phyloP scores from a whole-genome alignment of 2,888 invertebrate species.

The Melieria crassipennis region DNA sequence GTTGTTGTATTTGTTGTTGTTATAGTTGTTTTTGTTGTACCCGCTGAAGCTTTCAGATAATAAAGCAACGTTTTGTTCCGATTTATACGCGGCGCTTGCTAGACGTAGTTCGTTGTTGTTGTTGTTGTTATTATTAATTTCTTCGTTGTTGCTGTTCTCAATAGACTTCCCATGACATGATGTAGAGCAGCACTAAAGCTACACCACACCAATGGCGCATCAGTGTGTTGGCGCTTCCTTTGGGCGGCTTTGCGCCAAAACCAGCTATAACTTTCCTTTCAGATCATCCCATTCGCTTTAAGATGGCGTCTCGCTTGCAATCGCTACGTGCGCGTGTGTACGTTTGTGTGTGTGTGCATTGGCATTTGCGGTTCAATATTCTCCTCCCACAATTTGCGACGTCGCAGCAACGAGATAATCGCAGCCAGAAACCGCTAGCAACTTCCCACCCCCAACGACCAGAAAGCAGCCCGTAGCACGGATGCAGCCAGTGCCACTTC shows the following conservation, averaged over 20 bases:
- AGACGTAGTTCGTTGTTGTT: background rate
- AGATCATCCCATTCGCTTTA: conserved; percentile 36
- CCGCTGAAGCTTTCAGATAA: background rate
- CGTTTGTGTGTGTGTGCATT: conserved; percentile 25
- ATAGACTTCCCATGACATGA: conserved; percentile 1
- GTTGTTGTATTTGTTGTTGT: conserved; percentile 17
- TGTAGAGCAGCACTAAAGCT: background rate
- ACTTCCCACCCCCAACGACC: no score
- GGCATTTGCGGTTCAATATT: conserved; percentile 38
- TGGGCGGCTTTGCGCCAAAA: background rate
- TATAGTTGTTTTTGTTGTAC: conserved; percentile 15
- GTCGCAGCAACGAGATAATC: conserved; percentile 33
- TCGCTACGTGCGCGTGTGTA: background rate
- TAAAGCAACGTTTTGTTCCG: background rate
- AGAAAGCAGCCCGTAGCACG: conserved; percentile 38
- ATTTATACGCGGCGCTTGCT: background rate
- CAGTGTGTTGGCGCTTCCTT: background rate
- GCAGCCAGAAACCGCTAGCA: conserved; percentile 28
- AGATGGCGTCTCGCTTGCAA: conserved; percentile 27
- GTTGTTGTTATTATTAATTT: conserved; percentile 1
- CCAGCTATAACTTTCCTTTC: conserved; percentile 3
- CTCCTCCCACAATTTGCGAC: conserved; percentile 44
- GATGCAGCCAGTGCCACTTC: conserved; percentile 37
- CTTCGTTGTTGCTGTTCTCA: background rate
- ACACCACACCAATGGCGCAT: background rate